phyloP scores from a whole-genome alignment of 2,797 vertebrate species.

The Hydrocynus forskahlii region DNA sequence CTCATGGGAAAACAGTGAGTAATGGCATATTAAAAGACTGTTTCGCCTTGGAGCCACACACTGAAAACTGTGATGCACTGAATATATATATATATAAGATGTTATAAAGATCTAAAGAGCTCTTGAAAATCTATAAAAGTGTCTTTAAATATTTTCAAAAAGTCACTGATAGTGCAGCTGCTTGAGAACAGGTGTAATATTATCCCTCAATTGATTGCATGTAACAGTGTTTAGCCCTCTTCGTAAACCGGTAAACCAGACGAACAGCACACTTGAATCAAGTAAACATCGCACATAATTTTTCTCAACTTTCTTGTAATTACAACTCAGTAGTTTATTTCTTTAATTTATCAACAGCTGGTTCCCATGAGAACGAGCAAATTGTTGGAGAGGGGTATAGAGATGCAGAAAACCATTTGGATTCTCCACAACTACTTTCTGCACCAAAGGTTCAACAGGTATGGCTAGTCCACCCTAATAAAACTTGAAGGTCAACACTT shows the following conservation, averaged over 20 bases:
- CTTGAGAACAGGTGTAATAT: no score
- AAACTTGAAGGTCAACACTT: background rate
- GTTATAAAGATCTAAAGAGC: no score
- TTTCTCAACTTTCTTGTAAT: background rate
- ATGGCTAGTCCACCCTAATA: background rate
- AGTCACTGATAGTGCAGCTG: no score
- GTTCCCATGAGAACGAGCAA: conserved; percentile 3
- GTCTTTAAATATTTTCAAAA: no score
- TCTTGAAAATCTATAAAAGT: no score
- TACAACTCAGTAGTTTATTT: background rate
- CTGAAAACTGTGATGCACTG: no score
- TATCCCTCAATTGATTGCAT: no score
- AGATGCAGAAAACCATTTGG: background rate
- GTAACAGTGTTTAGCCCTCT: no score
- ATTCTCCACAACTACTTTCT: conserved; percentile 35
- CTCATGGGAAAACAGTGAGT: conserved; percentile 43
- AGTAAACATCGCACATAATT: background rate
- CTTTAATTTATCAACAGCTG: conserved; percentile 9
- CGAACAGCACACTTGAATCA: background rate
- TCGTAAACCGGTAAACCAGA: no score
- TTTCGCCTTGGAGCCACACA: background rate
- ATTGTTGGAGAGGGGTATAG: background rate
- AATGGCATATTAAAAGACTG: background rate
- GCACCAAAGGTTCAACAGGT: conserved; percentile 34
- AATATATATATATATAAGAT: no score